Evolutionary conservation across 2,113 vertebrate species (phyloP).

Genomic region (Clarias macrocephalus): DNA sequence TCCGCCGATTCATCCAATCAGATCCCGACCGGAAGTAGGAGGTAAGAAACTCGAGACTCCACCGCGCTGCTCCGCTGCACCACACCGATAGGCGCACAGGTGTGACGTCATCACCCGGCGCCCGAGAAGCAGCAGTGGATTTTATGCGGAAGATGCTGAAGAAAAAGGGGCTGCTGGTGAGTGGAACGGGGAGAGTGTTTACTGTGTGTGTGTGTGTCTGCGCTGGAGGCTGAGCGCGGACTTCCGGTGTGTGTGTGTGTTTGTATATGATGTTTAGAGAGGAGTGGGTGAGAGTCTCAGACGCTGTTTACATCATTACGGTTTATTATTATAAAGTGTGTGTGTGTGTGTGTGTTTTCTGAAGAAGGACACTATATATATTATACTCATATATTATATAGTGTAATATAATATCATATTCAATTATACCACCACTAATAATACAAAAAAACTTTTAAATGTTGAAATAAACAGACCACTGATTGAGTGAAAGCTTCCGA

Average conservation of each 20-base stretch:
- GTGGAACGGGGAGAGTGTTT: constrained; percentile 45
- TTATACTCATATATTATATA: no score
- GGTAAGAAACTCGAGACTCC: neutral
- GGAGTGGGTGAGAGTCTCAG: neutral
- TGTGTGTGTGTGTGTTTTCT: neutral
- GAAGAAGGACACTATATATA: no score
- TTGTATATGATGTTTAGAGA: neutral
- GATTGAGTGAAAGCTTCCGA: neutral
- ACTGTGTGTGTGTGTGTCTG: neutral
- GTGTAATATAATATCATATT: no score
- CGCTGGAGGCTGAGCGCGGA: no score
- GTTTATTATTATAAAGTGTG: neutral
- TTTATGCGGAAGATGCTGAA: constrained; percentile 76
- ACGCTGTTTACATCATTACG: neutral
- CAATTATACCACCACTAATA: no score
- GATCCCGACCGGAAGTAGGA: neutral
- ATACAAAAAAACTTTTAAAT: no score
- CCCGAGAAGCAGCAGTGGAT: constrained; percentile 39
- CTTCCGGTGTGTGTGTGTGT: neutral
- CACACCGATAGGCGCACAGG: neutral
- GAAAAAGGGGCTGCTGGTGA: constrained; percentile 72
- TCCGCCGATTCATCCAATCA: neutral
- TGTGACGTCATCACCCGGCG: constrained; percentile 56
- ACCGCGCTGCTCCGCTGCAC: neutral
- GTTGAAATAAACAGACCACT: neutral